Conservation (phyloP, 92 coral and sea anemone genomes). For the Scolanthus callimorphus region DNA sequence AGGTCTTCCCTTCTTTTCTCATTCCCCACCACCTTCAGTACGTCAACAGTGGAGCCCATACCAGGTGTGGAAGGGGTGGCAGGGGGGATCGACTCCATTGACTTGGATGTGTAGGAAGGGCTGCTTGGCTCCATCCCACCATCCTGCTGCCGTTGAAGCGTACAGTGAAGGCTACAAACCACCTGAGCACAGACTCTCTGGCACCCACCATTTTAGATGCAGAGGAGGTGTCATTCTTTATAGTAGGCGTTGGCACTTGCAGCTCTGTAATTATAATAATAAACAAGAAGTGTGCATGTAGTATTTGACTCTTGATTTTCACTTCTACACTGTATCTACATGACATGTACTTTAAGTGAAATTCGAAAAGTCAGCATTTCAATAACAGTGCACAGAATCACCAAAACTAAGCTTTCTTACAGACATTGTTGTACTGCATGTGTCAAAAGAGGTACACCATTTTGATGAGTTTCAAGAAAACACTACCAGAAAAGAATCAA, state of each 20-base stretch:
- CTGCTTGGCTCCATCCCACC: slow-evolving; percentile 41
- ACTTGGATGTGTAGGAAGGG: slow-evolving; percentile 47
- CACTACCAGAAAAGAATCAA: too few species aligned
- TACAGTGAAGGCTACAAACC: slow-evolving; percentile 94
- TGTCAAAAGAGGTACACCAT: too few species aligned
- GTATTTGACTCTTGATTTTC: too few species aligned
- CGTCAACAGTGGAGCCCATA: slow-evolving; percentile 36
- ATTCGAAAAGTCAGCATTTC: too few species aligned
- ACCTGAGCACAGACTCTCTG: slow-evolving; percentile 85
- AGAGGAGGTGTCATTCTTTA: slow-evolving; percentile 14
- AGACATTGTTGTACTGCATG: too few species aligned
- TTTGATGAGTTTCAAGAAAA: too few species aligned
- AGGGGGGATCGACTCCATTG: slow-evolving; percentile 64
- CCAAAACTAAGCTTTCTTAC: too few species aligned
- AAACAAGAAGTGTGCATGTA: too few species aligned
- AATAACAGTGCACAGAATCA: too few species aligned
- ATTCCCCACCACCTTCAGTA: slow-evolving; percentile 35
- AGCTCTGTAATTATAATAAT: slow-evolving; percentile 41
- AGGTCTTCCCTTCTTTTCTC: slow-evolving; percentile 66
- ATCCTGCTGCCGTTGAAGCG: slow-evolving; percentile 64
- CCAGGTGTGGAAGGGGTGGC: slow-evolving; percentile 49
- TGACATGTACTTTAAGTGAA: too few species aligned
- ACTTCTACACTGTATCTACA: too few species aligned
- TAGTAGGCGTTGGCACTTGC: slow-evolving; percentile 46
- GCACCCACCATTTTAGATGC: slow-evolving; percentile 42